Conservation (phyloP, 2,113 vertebrate species). For the Cyanoliseus patagonus region DNA sequence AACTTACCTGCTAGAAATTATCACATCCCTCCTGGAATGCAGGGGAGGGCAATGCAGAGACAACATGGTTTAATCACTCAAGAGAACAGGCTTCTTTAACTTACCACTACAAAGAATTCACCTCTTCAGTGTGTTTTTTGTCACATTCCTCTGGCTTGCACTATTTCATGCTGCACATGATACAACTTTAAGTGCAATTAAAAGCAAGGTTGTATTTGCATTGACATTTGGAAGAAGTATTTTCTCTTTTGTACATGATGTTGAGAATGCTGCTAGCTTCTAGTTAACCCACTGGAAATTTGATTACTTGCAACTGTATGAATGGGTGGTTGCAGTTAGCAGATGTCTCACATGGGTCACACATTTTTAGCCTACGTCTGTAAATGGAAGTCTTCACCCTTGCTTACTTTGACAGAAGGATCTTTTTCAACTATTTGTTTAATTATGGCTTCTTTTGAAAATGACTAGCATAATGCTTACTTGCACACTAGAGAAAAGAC, state of each 20-base stretch:
- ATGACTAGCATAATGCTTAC: neutral
- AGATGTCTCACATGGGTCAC: neutral
- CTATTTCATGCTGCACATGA: neutral
- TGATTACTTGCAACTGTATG: neutral
- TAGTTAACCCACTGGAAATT: neutral
- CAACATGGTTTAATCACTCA: neutral
- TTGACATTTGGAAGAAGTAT: neutral
- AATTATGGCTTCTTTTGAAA: neutral
- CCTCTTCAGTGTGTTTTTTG: neutral
- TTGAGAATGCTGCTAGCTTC: neutral
- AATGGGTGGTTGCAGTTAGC: neutral
- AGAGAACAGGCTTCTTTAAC: neutral
- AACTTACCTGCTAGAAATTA: neutral
- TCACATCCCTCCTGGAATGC: neutral
- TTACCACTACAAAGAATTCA: neutral
- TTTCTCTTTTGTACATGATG: neutral
- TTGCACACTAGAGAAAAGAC: neutral
- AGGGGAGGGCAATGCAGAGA: neutral
- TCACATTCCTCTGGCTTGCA: neutral
- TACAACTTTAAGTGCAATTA: neutral
- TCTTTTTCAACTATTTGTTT: neutral
- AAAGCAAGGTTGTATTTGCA: neutral
- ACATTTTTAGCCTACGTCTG: neutral
- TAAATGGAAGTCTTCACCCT: neutral
- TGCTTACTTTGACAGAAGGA: neutral